Percentiles rank a stretch among this genome's conserved stretches.
Evolutionary conservation across 2,113 vertebrate genomes (phyloP).

Genomic region (Bufo bufo): DNA sequence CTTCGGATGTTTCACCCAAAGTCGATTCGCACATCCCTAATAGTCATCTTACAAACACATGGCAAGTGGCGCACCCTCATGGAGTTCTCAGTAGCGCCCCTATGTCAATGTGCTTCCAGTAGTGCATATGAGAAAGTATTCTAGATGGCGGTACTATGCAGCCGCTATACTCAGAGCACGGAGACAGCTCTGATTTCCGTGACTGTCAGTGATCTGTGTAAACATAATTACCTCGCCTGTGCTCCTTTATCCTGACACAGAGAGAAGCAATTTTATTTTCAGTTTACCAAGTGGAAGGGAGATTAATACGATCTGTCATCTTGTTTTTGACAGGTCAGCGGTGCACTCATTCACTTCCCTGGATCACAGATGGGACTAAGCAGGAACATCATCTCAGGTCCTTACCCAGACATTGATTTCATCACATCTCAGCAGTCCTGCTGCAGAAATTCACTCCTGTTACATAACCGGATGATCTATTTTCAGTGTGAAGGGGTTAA

Average conservation of each 20-base stretch:
- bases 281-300: slow-evolving; percentile 37
- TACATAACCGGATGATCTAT: background rate
- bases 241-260: slow-evolving; percentile 14
- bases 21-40: no score
- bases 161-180: background rate
- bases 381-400: slow-evolving; percentile 7
- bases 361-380: slow-evolving; percentile 39
- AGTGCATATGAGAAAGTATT: background rate
- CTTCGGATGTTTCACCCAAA: no score
- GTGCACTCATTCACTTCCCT: slow-evolving; percentile 27
- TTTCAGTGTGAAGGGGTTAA: background rate
- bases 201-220: slow-evolving; percentile 27
- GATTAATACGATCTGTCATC: slow-evolving; percentile 49
- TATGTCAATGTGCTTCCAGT: background rate
- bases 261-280: slow-evolving; percentile 39
- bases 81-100: no score
- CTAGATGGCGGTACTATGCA: no score
- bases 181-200: background rate
- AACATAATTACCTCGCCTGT: slow-evolving; percentile 42
- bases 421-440: background rate
- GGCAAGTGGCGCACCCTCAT: no score
- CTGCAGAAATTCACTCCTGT: background rate
- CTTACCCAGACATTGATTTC: background rate
- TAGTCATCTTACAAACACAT: no score
- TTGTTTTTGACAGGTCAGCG: slow-evolving; percentile 54